Conservation (phyloP, 2,113 vertebrate genomes). For the Sebastes fasciatus region DNA sequence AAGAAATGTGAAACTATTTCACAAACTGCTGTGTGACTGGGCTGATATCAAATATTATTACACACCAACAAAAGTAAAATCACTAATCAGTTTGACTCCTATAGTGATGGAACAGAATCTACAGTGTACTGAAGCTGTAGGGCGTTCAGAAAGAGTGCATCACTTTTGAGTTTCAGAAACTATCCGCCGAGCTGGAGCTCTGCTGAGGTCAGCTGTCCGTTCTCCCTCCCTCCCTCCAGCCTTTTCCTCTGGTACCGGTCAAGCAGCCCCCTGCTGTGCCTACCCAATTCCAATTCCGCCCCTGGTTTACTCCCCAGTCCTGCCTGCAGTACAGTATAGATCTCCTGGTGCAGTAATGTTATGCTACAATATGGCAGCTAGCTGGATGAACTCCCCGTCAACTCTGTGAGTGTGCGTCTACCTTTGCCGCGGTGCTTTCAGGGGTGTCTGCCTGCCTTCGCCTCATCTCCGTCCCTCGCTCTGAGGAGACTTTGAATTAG, state of each 20-base stretch:
- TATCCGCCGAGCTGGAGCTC: background rate
- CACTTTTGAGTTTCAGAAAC: constrained; percentile 13
- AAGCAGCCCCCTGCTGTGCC: constrained; percentile 20
- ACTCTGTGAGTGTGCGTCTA: constrained; percentile 45
- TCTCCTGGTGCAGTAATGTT: constrained; percentile 41
- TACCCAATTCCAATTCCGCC: constrained; percentile 8
- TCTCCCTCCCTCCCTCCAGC: constrained; percentile 5
- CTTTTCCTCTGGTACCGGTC: constrained; percentile 33
- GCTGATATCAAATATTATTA: too few species aligned
- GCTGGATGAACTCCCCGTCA: constrained; percentile 77
- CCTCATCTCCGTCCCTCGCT: constrained; percentile 56
- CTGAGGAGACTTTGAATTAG: constrained; percentile 79
- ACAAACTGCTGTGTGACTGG: too few species aligned
- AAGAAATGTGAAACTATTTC: too few species aligned
- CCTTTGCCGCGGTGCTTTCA: constrained; percentile 33
- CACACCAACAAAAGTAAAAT: too few species aligned
- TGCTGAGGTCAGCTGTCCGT: constrained; percentile 13
- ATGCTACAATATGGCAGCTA: constrained; percentile 43
- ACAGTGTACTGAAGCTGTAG: too few species aligned
- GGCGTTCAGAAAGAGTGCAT: background rate
- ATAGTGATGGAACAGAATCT: too few species aligned
- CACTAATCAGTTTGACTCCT: too few species aligned
- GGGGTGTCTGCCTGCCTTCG: constrained; percentile 51
- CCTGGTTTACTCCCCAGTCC: background rate
- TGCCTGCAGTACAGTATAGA: constrained; percentile 21